Base-by-base conservation (phyloP, 2,113 vertebrate species). In the Meleagris gallopavo region DNA sequence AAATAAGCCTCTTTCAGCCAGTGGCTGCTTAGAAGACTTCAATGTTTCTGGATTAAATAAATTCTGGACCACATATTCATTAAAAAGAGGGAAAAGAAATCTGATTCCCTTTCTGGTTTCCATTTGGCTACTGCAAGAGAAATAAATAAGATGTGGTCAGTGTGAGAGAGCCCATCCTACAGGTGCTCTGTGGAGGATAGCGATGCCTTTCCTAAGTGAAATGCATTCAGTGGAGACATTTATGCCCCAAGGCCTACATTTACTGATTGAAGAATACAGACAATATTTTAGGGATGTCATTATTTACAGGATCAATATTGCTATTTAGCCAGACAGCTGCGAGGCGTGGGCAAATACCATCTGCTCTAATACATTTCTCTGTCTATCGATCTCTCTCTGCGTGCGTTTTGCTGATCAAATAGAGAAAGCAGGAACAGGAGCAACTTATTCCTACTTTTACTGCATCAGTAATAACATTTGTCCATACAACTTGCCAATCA, bases 291-390 rank as follows among this genome's bases (percentile, higher is more conserved):
- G 34, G 57, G 61, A 55, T 86, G 34, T 46, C 40, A 45, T 79
- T 91, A 54, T 74, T 93, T 91, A 80, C 55, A 41, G 69, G 75
- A 93, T 94, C 92, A 93, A 81, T 93, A 80, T 20, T 62, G 38
- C 69, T 90, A 11, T 91, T 89, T 74, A 95, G 64, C 82, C 82
- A 93, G 58, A 71, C 5, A 9, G 66, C 81, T 75, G 43, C 87
- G 74, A 74, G 87, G 61, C 74, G 64, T 0, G 0, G 87, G 41
- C 38, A 94, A 94, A 92, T 69, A 71, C 15, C 75, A 19, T 65
- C 87, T 84, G 66, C 75, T 83, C 2, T 66, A 91, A 91, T 50
- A 70, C 3, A 0, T 89, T 70, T 83, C 69, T 89, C 81, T 21
- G 1, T 79, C 45, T 73, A 54, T 93, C 2, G 74, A 93, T 86